These are phyloP conservation scores for Ichneumoninae sp. DNA, from an alignment of 2,888 invertebrate genomes.

Conservation along the genomic window DNA sequence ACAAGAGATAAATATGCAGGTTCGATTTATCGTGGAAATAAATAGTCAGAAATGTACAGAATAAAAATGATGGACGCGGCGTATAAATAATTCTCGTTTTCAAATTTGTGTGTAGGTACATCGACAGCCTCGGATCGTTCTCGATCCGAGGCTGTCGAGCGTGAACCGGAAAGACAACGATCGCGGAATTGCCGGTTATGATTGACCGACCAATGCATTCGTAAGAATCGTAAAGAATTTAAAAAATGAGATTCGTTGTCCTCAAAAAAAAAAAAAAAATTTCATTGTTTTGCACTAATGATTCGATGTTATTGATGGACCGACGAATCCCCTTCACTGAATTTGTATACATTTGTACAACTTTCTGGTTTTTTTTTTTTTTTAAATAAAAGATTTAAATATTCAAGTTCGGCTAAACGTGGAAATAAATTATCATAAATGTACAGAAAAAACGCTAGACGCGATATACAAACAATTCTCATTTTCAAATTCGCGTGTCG, in stretches of 20 bases:
- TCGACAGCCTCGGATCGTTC: no score
- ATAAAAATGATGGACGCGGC: neutral
- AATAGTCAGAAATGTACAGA: no score
- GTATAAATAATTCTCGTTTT: neutral
- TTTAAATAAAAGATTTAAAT: neutral
- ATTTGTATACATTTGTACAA: neutral
- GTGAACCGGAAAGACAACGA: no score
- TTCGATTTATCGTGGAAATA: neutral
- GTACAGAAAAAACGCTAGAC: no score
- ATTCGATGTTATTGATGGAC: neutral
- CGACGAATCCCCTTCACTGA: neutral
- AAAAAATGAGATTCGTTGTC: neutral
- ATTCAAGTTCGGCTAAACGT: neutral
- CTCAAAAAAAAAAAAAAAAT: no score
- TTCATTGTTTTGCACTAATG: neutral
- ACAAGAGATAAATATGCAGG: neutral
- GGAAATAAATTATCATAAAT: no score
- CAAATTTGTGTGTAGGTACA: neutral
- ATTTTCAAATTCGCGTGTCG: neutral
- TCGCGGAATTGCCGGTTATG: neutral
- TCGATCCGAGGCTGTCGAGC: no score
- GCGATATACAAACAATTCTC: no score
- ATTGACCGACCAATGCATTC: constrained; percentile 45
- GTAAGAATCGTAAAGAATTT: neutral
- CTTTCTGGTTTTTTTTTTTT: neutral